A percentile compares a stretch with the other conserved stretches of the same genome.
Evolutionary conservation across 2,113 vertebrate genomes (phyloP).

Genomic region (Cacatua alba): DNA sequence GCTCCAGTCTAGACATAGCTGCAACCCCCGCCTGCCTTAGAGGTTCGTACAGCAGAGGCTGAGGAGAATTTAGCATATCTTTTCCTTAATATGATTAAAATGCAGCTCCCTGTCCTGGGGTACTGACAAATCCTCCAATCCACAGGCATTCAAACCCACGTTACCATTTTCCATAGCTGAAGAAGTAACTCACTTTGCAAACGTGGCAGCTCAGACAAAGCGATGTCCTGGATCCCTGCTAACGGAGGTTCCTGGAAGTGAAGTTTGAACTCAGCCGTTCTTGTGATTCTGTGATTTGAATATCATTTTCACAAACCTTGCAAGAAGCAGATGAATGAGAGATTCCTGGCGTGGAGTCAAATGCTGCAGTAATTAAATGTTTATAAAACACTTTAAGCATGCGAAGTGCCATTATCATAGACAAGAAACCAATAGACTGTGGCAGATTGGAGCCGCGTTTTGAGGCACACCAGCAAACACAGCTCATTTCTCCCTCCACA

Average conservation of each 20-base stretch:
- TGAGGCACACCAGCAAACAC: neutral
- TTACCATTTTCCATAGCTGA: neutral
- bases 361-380: constrained; percentile 48
- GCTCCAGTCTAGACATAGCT: neutral
- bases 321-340: constrained; percentile 30
- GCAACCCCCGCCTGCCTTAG: neutral
- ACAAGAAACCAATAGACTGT: neutral
- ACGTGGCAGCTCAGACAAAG: accelerated
- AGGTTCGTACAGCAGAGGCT: neutral
- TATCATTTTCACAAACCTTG: neutral
- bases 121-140: neutral
- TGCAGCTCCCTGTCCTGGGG: neutral
- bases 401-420: neutral
- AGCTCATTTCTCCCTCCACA: constrained; percentile 18
- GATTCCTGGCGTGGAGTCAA: constrained; percentile 58
- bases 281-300: neutral
- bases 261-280: neutral
- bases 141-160: neutral
- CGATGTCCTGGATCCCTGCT: accelerated
- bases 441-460: neutral
- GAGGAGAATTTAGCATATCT: neutral
- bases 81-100: neutral
- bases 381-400: constrained; percentile 39
- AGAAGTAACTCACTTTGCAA: neutral
- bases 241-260: neutral